Evolutionary conservation across 64 coral and sea anemone species (phyloP), one percentile per base, ranked within the genome.

Genomic region (Catalaphyllia jardinei): DNA sequence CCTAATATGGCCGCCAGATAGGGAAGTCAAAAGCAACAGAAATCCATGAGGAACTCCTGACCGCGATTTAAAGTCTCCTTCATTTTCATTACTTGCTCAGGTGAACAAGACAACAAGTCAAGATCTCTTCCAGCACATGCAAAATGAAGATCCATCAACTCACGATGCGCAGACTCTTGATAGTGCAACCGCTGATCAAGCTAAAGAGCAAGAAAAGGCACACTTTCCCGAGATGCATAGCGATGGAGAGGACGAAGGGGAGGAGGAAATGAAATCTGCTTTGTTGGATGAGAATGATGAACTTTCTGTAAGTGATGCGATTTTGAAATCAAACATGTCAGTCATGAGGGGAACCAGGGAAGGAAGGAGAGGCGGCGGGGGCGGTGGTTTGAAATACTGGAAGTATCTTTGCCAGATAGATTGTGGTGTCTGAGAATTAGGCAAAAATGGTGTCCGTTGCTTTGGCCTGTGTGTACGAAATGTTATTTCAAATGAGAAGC

Each of bases 181-280:
- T 42, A 95, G 94, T 95, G 97, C 97, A 79, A 99, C 97, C 59
- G 87, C 91, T 91, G 97, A 99, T 55, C 97, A 99, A 76, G 88
- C 95, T 13, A 76, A 75, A 91, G 79, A 95, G 15, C 90, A 99
- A 64, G 91, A 99, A 11, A 88, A 86, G 52, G 87, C 75, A 79
- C 79, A 79, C 33, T 85, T 92, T 89, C 82, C 88, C 22, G 88
- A 93, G 18, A 27, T 82, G 12, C 46, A 89, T 24, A 93, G 88
- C 29, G 93, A 94, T 2, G 78, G 77, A 35, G 77, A 86, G 62
- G 87, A 92, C 24, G 91, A 87, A 15, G 80, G 94, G n/a, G 72
- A 75, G 15, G 93, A 92, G 30, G 72, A 88, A 82, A 92, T 91
- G 71, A 52, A 78, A 73, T 74, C 76, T 52, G 27, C 88, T 35